These are phyloP conservation scores for Poeciliopsis retropinna DNA, from an alignment of 2,113 vertebrate genomes.

Conservation along the genomic window DNA sequence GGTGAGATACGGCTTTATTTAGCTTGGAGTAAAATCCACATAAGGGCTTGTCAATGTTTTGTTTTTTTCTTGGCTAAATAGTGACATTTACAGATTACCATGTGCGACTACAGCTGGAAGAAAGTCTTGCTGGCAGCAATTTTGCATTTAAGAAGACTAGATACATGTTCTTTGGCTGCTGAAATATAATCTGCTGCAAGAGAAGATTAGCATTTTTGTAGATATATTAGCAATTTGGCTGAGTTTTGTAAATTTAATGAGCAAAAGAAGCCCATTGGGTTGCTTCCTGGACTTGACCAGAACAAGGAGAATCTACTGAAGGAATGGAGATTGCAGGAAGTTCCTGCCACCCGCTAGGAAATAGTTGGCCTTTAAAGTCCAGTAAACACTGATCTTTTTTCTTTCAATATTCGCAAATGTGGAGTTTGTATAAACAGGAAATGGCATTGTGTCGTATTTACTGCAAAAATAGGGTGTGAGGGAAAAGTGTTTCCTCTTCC, in stretches of 20 bases:
- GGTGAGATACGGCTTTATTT: conserved; percentile 14
- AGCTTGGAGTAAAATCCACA: conserved; percentile 13
- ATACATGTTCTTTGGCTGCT: background rate
- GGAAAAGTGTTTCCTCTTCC: background rate
- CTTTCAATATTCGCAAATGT: background rate
- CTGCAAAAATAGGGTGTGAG: background rate
- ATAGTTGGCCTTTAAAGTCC: background rate
- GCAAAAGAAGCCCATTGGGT: background rate
- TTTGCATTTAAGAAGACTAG: background rate
- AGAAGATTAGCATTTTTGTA: background rate
- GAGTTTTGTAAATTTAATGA: background rate
- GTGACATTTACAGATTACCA: conserved; percentile 5
- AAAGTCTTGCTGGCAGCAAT: background rate
- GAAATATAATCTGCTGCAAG: background rate
- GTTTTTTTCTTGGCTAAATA: conserved; percentile 17
- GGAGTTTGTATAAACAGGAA: background rate
- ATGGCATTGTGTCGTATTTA: background rate
- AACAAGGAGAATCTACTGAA: background rate
- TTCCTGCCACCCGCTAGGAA: background rate
- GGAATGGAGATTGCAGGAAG: background rate
- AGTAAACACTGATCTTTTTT: too few relatives aligned
- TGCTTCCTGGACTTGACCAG: background rate
- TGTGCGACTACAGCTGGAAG: conserved; percentile 1
- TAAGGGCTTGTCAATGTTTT: conserved; percentile 27
- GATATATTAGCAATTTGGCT: background rate